A percentile compares a stretch with the other conserved stretches of the same genome.
Conservation (phyloP, 2,797 vertebrate genomes). For the Chaetodon trifasciatus region DNA sequence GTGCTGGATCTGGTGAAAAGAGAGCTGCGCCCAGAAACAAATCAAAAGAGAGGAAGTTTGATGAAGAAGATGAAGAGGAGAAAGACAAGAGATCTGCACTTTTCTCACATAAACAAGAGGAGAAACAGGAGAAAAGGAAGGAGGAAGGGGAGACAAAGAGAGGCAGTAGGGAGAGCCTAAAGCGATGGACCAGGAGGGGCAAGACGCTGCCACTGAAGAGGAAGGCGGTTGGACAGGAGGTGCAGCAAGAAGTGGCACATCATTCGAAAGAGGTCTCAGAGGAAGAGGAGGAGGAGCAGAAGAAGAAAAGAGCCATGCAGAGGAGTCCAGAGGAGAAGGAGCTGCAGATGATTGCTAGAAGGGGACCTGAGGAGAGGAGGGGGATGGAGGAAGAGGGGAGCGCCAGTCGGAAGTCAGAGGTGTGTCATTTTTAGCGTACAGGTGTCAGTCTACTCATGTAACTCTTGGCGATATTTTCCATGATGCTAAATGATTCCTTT, state of each 20-base stretch:
- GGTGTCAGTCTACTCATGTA: not conserved
- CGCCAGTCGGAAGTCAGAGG: constrained; percentile 91
- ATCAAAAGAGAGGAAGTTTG: constrained; percentile 66
- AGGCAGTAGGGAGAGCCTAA: constrained; percentile 78
- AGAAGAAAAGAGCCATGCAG: constrained; percentile 54
- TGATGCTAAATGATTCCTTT: not conserved
- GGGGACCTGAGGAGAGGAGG: constrained; percentile 86
- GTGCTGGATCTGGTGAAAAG: constrained; percentile 48
- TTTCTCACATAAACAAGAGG: constrained; percentile 39
- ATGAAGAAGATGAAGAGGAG: constrained; percentile 66
- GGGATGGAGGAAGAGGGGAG: constrained; percentile 92
- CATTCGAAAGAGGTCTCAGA: constrained; percentile 86
- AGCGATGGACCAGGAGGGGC: constrained; percentile 87
- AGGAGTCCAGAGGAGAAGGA: constrained; percentile 84
- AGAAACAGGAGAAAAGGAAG: constrained; percentile 71
- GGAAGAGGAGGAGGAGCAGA: constrained; percentile 50
- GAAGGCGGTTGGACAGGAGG: constrained; percentile 60
- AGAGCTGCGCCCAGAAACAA: constrained; percentile 62
- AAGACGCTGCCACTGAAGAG: constrained; percentile 72
- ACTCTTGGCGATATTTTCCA: not conserved
- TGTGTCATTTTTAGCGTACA: constrained; percentile 64
- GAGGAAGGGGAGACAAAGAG: constrained; percentile 76
- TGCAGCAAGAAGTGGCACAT: constrained; percentile 71
- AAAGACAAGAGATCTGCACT: constrained; percentile 52
- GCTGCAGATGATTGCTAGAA: constrained; percentile 84